Evolutionary conservation across 2,888 invertebrate genomes (phyloP), one percentile per base, ranked within the genome.

Genomic region (Eurois occulta): DNA sequence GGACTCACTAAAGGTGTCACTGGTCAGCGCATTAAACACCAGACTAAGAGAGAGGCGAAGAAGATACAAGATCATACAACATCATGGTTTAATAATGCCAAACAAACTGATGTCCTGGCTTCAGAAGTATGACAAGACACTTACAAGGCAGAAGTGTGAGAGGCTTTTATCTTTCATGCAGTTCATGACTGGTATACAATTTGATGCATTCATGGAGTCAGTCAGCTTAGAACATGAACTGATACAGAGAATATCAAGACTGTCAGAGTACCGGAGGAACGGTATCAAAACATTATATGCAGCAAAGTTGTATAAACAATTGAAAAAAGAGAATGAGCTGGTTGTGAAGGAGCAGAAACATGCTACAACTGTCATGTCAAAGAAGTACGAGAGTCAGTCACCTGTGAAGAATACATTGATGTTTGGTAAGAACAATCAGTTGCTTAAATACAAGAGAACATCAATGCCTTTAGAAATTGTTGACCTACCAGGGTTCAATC

Each of bases 401-500:
- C 94, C 95, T 0, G 79, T 92, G 0, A 95, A 95, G 83, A 90
- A 87, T n/a, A 88, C 83, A 46, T 77, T 90, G 62, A 38, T 92
- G 7, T 91, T 91, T 62, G 87, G 88, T 3, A 94, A 92, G 81
- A 89, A 90, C 32, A 89, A 83, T 16, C 88, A 90, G 55, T 60
- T 91, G 13, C 91, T 92, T 58, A 95, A 92, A 75, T 91, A 92
- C 35, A 97, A 95, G 89, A 92, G 96, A 66, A 92, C 94, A 16
- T 91, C 93, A 43, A 95, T 96, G 91, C 97, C 97, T 0, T 87
- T 97, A 43, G 97, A 98, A 74, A 97, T 98, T 80, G 89, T 97
- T 72, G 98, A 98, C 85, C 94, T 99, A 82, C 98, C 99, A 0
- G 98, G 98, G 0, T 99, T 97, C 92, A 98, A 98, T 52, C 97